phyloP scores from a whole-genome alignment of 35 echinoderm and acorn worm genomes.

The Holothuria glaberrima region DNA sequence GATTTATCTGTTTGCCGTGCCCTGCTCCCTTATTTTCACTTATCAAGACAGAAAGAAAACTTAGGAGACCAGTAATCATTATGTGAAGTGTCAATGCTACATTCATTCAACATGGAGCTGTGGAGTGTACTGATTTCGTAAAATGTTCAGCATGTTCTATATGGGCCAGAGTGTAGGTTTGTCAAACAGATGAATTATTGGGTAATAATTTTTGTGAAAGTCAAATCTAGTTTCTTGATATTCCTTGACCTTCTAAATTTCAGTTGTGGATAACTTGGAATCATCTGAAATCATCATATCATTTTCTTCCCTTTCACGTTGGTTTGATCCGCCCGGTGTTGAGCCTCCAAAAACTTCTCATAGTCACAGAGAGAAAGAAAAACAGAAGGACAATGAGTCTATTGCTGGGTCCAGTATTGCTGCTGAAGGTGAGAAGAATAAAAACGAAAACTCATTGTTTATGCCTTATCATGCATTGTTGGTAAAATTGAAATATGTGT shows the following conservation, averaged over 20 bases:
- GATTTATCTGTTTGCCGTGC: too few relatives aligned
- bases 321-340: conserved; percentile 85
- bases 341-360: conserved; percentile 85
- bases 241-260: conserved; percentile 44
- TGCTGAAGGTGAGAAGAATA: conserved; percentile 59
- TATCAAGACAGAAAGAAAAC: too few relatives aligned
- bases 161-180: too few relatives aligned
- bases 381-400: conserved; percentile 89
- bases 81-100: too few relatives aligned
- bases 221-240: neutral
- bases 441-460: neutral
- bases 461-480: neutral
- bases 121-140: too few relatives aligned
- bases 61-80: too few relatives aligned
- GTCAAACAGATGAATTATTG: too few relatives aligned
- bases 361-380: conserved; percentile 80
- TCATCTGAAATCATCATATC: conserved; percentile 91
- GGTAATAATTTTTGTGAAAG: neutral
- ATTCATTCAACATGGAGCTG: too few relatives aligned
- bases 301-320: conserved; percentile 88
- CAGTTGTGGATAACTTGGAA: conserved; percentile 97
- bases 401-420: conserved; percentile 83
- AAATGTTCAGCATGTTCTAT: too few relatives aligned
- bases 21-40: too few relatives aligned
- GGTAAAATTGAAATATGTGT: neutral